These are phyloP conservation scores for Hyppa rectilinea DNA, from an alignment of 2,888 invertebrate genomes.

Conservation along the genomic window DNA sequence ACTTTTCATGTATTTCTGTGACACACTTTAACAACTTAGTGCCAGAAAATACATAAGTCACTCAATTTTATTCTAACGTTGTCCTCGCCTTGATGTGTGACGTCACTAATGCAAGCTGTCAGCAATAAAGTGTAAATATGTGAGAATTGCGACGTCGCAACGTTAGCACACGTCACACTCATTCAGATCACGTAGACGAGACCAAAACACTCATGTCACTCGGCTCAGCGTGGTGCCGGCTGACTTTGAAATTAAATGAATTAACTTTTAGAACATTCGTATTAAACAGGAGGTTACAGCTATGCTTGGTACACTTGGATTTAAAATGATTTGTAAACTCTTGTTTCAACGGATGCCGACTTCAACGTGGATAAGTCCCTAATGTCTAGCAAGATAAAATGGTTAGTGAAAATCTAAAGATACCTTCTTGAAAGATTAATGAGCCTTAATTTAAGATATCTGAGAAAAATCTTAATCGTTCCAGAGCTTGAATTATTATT, in stretches of 20 bases:
- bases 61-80: neutral
- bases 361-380: no score
- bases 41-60: neutral
- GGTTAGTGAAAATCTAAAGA: neutral
- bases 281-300: neutral
- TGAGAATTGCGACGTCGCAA: constrained; percentile 30
- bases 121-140: constrained; percentile 43
- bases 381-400: neutral
- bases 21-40: no score
- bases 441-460: no score
- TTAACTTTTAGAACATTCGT: neutral
- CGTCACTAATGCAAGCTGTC: constrained; percentile 30
- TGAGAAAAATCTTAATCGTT: neutral
- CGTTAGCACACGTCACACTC: constrained; percentile 7
- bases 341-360: no score
- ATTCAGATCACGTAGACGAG: constrained; percentile 48
- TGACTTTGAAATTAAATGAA: neutral
- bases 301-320: neutral
- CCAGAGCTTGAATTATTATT: neutral
- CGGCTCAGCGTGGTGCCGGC: constrained; percentile 26
- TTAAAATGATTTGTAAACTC: no score
- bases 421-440: no score
- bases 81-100: constrained; percentile 5
- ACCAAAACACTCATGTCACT: constrained; percentile 47
- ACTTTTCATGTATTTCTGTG: neutral